Percentiles rank a stretch among this genome's conserved stretches.
Conservation (phyloP, 2,113 vertebrate genomes). For the Martes martes region DNA sequence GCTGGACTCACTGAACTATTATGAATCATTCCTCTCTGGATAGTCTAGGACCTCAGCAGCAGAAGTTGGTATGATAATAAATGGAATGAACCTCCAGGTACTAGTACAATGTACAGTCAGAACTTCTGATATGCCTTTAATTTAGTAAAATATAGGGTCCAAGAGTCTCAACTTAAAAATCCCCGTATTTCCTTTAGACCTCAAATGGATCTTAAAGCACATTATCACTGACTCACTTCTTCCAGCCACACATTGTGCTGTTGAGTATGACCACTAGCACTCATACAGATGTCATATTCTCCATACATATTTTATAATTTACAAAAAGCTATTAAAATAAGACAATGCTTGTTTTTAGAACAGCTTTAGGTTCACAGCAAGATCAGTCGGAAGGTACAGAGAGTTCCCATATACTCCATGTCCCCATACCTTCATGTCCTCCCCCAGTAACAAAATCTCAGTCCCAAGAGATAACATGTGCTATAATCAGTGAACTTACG, state of each 20-base stretch:
- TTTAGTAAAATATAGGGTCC: neutral
- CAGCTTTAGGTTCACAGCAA: neutral
- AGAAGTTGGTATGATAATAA: neutral
- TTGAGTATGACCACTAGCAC: neutral
- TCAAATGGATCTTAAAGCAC: constrained; percentile 50
- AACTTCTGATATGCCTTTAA: neutral
- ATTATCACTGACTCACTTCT: neutral
- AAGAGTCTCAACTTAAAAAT: neutral
- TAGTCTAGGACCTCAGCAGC: neutral
- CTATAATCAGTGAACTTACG: neutral
- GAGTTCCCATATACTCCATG: neutral
- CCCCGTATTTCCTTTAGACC: neutral
- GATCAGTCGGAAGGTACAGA: neutral
- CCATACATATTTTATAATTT: neutral
- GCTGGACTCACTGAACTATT: neutral
- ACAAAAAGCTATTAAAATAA: neutral
- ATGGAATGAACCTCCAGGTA: neutral
- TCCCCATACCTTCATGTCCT: neutral
- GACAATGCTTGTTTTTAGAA: neutral
- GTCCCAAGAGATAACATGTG: neutral
- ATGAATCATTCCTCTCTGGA: constrained; percentile 23
- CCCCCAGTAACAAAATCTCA: neutral
- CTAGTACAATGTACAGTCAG: neutral
- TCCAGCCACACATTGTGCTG: neutral
- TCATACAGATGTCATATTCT: neutral